Evolutionary conservation across 1,140 invertebrate genomes (phyloP).

Genomic region (Carposina sasakii): DNA sequence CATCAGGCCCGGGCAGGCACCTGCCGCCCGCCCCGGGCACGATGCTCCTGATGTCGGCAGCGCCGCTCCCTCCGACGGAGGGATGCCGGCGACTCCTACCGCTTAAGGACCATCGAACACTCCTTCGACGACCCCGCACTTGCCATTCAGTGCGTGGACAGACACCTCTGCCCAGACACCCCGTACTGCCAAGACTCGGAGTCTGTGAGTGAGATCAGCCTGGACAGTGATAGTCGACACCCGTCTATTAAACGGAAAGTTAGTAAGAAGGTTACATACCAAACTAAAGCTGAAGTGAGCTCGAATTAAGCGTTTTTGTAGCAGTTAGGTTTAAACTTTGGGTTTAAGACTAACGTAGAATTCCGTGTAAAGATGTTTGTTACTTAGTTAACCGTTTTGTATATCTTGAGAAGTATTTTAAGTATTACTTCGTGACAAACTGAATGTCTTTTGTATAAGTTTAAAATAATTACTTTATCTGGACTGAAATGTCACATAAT

Average conservation of each 20-base stretch:
- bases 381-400: no score
- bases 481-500: no score
- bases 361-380: neutral
- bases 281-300: conserved; percentile 62
- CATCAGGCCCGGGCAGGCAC: conserved; percentile 61
- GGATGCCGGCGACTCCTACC: conserved; percentile 34
- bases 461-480: no score
- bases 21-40: conserved; percentile 36
- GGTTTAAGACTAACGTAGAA: neutral
- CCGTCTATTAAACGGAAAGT: conserved; percentile 43
- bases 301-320: no score
- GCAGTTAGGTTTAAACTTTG: no score
- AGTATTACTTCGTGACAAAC: no score
- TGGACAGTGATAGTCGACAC: conserved; percentile 56
- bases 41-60: conserved; percentile 54
- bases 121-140: conserved; percentile 44
- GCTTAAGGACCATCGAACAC: conserved; percentile 40
- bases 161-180: conserved; percentile 38
- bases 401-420: no score
- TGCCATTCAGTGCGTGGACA: conserved; percentile 48
- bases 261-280: conserved; percentile 55
- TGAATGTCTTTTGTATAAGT: no score
- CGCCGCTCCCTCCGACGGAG: conserved; percentile 35
- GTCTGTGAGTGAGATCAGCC: conserved; percentile 58
- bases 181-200: conserved; percentile 49